Base-by-base conservation (phyloP, 1,140 invertebrate species). In the Diprion similis region DNA sequence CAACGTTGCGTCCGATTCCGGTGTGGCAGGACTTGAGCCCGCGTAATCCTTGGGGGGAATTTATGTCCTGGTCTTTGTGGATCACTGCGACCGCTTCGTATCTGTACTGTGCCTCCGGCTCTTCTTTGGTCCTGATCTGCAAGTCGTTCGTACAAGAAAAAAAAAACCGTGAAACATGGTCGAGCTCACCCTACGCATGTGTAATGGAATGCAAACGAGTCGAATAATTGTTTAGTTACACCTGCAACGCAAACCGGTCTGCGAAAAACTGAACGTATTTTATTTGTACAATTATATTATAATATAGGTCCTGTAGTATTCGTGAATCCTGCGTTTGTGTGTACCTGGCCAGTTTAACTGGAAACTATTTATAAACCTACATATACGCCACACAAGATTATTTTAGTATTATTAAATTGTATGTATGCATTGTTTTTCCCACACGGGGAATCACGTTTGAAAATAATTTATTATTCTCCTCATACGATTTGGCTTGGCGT, bases 1-100 rank as follows among this genome's bases (percentile, higher is more conserved):
- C 94, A 11, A 94, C 93, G 78, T 95, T 95, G 72, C 93, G 89
- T 45, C 93, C 93, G 47, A 94, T 91, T 1, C 94, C 94, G 0
- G 94, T 95, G 81, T 95, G 94, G 81, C 94, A 96, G 1, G 94
- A 95, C 76, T 92, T 93, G 47, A 94, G 87, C 9, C 93, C 93
- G 70, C 91, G 90, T 19, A 96, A 83, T 69, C 92, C 91, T 70
- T 91, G 86, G 15, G 94, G 83, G 45, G 87, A 91, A 69, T 90
- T 89, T 65, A 95, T 92, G 0, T 91, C 81, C 2, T 92, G 85
- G 66, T 91, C 90, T 74, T 94, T 94, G 80, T 92, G 92, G 0
- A 95, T 89, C 4, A 96, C 90, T 9, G 93, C 94, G 0, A 95
- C 93, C 8, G 93, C 93, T 85, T 95, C 92, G 79, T 95, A 95